Conservation (phyloP, 2,113 vertebrate genomes). For the Okapia johnstoni region DNA sequence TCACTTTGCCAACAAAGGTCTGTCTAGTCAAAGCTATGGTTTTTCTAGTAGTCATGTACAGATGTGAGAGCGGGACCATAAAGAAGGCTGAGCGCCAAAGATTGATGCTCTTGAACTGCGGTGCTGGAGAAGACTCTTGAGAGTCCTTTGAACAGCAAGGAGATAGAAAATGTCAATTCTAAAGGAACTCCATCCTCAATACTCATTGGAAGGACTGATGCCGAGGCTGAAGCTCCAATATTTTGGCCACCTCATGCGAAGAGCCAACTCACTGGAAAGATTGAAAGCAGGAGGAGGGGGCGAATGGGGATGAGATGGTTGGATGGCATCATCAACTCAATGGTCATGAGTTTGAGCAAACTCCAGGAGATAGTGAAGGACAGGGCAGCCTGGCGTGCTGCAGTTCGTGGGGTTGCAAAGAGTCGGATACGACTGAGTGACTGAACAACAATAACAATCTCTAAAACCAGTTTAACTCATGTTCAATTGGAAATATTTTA, state of each 20-base stretch:
- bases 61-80: neutral
- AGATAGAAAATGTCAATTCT: neutral
- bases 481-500: neutral
- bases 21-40: neutral
- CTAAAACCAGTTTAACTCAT: neutral
- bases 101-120: neutral
- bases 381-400: neutral
- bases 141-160: neutral
- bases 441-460: neutral
- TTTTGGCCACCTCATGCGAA: fast-evolving
- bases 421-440: neutral
- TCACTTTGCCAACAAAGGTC: neutral
- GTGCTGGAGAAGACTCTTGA: neutral
- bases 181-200: neutral
- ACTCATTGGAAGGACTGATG: neutral
- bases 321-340: neutral
- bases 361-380: neutral
- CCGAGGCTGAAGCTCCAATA: neutral
- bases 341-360: neutral
- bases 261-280: neutral
- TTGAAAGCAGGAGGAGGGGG: neutral
- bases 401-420: neutral
- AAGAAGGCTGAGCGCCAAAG: neutral
- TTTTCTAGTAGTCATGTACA: neutral
- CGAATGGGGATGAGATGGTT: neutral